Base-by-base conservation (phyloP, 1,140 invertebrate genomes). In the Drosophila persimilis region DNA sequence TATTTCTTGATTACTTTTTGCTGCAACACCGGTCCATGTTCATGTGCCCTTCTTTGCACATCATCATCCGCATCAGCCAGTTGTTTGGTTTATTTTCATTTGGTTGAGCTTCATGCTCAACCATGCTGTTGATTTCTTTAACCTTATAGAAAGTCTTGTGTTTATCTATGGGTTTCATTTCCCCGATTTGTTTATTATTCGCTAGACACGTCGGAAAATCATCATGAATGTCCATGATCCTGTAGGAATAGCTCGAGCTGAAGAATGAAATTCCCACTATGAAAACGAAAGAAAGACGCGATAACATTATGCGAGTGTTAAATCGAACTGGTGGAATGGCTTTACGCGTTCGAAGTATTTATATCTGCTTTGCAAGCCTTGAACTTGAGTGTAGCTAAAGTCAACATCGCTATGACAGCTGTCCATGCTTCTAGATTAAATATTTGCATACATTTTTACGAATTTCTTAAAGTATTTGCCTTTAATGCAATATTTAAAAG, bases 61-160 rank as follows among this genome's bases (percentile, higher is more conserved):
- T n/a, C n/a, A n/a, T n/a, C n/a, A 80, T 58, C 17, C 58, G 48
- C 58, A 85, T 51, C 2, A 86, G 31, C 69, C 74, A 69, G 22
- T 59, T 60, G 6, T 50, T 24, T 0, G 72, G 44, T n/a, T 52
- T 54, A 0, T 50, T 52, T 6, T 55, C 50, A 7, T 51, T 54
- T 6, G 13, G 2, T 13, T 11, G 22, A 0, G n/a, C n/a, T 7
- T 24, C 39, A 9, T 46, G 7, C 1, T 17, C 20, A 0, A 13
- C 9, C 2, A 31, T 44, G 11, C 4, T 41, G 6, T 45, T 29
- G 3, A 17, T 15, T 5, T 74, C 43, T 2, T 48, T 9, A 7
- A 61, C 44, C n/a, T 77, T 54, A 7, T 81, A 69, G 29, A 58
- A 39, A n/a, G 46, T 52, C 22, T 54, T 63, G 0, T 54, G 64